Conservation (phyloP, 2,797 vertebrate species). For the Graptemys geographica region DNA sequence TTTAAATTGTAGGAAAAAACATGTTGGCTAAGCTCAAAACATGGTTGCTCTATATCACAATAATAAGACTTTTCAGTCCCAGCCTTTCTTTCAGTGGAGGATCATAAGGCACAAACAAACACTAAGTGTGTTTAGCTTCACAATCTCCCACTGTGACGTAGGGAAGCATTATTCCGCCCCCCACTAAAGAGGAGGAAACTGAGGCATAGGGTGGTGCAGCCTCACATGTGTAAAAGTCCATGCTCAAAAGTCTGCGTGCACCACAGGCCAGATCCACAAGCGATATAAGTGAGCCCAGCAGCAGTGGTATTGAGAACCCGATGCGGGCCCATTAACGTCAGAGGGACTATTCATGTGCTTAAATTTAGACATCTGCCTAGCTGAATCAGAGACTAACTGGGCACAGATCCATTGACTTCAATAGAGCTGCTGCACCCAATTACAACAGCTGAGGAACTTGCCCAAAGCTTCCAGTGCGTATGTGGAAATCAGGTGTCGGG, state of each 20-base stretch:
- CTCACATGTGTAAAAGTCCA: neutral
- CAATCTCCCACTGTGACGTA: neutral
- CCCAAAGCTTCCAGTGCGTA: neutral
- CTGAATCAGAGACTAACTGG: neutral
- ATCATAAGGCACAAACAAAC: slow-evolving; percentile 30
- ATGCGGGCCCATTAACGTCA: neutral
- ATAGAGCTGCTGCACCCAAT: neutral
- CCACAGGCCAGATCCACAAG: neutral
- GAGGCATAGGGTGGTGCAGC: neutral
- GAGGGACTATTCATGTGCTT: slow-evolving; percentile 34
- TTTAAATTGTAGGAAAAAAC: slow-evolving; percentile 43
- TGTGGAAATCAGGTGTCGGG: neutral
- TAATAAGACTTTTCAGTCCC: slow-evolving; percentile 40
- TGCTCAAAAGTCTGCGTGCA: slow-evolving; percentile 11
- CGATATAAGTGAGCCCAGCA: slow-evolving; percentile 2
- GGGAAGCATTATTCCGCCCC: neutral
- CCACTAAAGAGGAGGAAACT: neutral
- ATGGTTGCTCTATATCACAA: neutral
- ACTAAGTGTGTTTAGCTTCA: slow-evolving; percentile 4
- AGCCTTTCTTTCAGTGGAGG: slow-evolving; percentile 47
- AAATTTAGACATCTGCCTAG: slow-evolving; percentile 46
- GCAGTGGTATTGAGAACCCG: slow-evolving; percentile 35
- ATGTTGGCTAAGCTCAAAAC: slow-evolving; percentile 26
- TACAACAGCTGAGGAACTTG: neutral
- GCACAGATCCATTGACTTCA: neutral